Conservation (phyloP, 2,797 vertebrate species). For the Poecilia velifera region DNA sequence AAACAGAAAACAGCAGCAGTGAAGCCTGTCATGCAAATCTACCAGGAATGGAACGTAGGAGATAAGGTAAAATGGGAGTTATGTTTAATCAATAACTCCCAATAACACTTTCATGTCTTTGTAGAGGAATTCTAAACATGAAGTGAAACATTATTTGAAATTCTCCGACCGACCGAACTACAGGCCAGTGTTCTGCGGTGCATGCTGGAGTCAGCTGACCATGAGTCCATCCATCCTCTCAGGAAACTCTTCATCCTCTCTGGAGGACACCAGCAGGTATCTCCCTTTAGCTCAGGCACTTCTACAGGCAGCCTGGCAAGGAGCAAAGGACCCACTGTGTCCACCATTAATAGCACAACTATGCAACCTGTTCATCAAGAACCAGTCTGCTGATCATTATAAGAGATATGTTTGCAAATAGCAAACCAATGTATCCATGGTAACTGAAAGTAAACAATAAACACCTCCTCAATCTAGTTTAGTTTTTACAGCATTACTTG, state of each 20-base stretch:
- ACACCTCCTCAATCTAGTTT: background rate
- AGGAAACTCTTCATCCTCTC: background rate
- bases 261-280: background rate
- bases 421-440: background rate
- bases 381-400: background rate
- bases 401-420: background rate
- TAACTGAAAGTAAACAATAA: background rate
- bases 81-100: no score
- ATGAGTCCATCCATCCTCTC: background rate
- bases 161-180: background rate
- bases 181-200: background rate
- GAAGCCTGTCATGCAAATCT: background rate
- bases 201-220: no score
- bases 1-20: background rate
- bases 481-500: background rate
- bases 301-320: background rate
- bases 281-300: background rate
- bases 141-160: no score
- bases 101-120: no score
- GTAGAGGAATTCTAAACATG: no score
- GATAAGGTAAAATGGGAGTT: no score
- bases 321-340: background rate
- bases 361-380: background rate
- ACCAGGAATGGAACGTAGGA: background rate
- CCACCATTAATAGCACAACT: background rate